phyloP scores from a whole-genome alignment of 1,140 invertebrate genomes.

The Macrotrachela quadricornifera region DNA sequence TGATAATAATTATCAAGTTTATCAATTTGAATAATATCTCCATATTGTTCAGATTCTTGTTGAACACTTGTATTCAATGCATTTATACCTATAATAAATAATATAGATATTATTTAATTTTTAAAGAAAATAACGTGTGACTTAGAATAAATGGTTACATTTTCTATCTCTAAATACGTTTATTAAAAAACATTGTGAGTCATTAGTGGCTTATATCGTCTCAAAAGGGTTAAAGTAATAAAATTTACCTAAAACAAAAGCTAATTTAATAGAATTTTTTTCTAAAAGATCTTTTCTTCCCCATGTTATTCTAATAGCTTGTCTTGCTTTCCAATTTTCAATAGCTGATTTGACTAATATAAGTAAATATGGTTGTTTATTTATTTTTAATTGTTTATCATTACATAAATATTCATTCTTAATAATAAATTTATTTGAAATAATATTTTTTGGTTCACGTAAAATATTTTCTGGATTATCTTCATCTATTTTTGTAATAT shows the following conservation, averaged over 20 bases:
- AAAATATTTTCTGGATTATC: too few species aligned
- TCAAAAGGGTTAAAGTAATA: background rate
- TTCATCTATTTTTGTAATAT: too few species aligned
- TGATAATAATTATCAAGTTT: constrained; percentile 2
- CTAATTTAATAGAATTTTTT: background rate
- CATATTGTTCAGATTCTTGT: background rate
- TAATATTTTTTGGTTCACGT: too few species aligned
- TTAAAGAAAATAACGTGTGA: too few species aligned
- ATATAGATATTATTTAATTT: too few species aligned
- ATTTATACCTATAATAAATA: too few species aligned
- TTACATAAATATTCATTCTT: too few species aligned
- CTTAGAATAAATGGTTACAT: background rate
- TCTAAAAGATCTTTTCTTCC: background rate
- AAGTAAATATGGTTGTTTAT: background rate
- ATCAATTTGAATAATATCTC: constrained; percentile 5
- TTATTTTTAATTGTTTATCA: too few species aligned
- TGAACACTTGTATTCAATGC: background rate
- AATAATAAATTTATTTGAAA: too few species aligned
- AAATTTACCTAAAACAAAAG: constrained; percentile 3
- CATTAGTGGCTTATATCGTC: background rate
- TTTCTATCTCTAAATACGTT: background rate
- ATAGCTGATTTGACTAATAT: constrained; percentile 2
- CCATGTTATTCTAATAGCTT: constrained; percentile 5
- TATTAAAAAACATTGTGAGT: background rate
- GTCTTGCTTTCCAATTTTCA: background rate